A percentile compares a stretch with the other conserved stretches of the same genome.
phyloP scores from a whole-genome alignment of 1,140 invertebrate species.

The Drosophila ficusphila region DNA sequence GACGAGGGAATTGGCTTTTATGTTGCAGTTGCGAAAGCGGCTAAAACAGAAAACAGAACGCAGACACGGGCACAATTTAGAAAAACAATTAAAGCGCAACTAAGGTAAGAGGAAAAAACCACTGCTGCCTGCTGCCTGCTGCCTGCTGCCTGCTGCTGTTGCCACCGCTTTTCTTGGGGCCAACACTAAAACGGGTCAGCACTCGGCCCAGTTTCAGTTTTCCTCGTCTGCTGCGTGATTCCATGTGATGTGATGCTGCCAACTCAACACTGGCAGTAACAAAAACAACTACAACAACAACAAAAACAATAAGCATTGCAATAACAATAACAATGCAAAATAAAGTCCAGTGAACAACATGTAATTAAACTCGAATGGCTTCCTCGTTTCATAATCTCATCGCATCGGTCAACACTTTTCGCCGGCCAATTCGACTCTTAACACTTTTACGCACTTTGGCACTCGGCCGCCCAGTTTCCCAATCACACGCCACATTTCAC shows the following conservation, averaged over 20 bases:
- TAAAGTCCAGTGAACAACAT: conserved; percentile 52
- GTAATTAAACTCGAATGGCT: conserved; percentile 75
- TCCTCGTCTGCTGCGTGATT: conserved; percentile 20
- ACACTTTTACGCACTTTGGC: conserved; percentile 2
- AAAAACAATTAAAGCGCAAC: conserved; percentile 74
- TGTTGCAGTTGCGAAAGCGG: conserved; percentile 63
- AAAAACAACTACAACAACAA: conserved; percentile 29
- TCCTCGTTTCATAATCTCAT: conserved; percentile 76
- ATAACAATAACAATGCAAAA: conserved; percentile 33
- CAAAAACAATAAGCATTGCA: conserved; percentile 12
- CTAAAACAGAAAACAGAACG: conserved; percentile 17
- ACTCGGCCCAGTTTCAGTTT: conserved; percentile 38
- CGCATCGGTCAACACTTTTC: conserved; percentile 41
- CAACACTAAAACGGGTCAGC: conserved; percentile 38
- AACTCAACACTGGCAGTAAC: too few species aligned
- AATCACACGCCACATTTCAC: background rate
- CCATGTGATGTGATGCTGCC: conserved; percentile 31
- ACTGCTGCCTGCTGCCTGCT: too few species aligned
- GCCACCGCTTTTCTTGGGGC: conserved; percentile 15
- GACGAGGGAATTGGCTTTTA: conserved; percentile 33
- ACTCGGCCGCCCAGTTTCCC: background rate
- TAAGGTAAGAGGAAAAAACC: conserved; percentile 45
- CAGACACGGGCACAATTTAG: conserved; percentile 57
- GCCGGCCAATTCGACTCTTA: conserved; percentile 9
- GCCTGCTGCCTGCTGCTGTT: too few species aligned